Percentiles rank a stretch among this genome's conserved stretches.
phyloP scores from a whole-genome alignment of 2,797 vertebrate genomes.

The Lacerta agilis region DNA sequence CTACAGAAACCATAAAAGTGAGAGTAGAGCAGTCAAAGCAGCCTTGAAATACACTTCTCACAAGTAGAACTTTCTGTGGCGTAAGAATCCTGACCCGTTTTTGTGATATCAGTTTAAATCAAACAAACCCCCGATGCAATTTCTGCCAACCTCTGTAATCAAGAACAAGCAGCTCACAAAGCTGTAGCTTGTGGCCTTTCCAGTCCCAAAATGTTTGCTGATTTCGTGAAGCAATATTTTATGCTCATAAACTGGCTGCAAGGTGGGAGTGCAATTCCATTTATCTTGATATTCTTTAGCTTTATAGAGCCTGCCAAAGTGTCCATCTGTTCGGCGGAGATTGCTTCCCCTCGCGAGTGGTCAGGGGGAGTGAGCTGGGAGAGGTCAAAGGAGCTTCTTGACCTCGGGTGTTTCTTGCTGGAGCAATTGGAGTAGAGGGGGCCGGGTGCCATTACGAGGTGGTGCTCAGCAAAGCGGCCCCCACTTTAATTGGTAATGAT shows the following conservation, averaged over 20 bases:
- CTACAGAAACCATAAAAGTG: background rate
- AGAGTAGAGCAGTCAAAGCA: background rate
- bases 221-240: slow-evolving; percentile 64
- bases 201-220: slow-evolving; percentile 48
- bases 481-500: slow-evolving; percentile 82
- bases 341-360: slow-evolving; percentile 80
- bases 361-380: slow-evolving; percentile 81
- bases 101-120: slow-evolving; percentile 1
- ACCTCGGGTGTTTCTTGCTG: slow-evolving; percentile 76
- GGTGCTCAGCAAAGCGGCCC: slow-evolving; percentile 68
- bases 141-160: background rate
- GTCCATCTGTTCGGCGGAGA: slow-evolving; percentile 90
- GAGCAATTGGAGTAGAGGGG: slow-evolving; percentile 73
- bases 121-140: background rate
- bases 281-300: slow-evolving; percentile 86
- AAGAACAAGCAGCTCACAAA: slow-evolving; percentile 15
- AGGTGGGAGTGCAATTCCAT: slow-evolving; percentile 78
- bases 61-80: background rate
- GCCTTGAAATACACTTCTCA: background rate
- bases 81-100: background rate
- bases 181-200: slow-evolving; percentile 28
- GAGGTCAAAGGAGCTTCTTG: slow-evolving; percentile 84
- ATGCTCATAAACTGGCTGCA: slow-evolving; percentile 71
- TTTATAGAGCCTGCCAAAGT: slow-evolving; percentile 80
- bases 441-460: slow-evolving; percentile 75